These are phyloP conservation scores for Patella vulgata DNA, from an alignment of 1,140 invertebrate genomes.

Conservation along the genomic window DNA sequence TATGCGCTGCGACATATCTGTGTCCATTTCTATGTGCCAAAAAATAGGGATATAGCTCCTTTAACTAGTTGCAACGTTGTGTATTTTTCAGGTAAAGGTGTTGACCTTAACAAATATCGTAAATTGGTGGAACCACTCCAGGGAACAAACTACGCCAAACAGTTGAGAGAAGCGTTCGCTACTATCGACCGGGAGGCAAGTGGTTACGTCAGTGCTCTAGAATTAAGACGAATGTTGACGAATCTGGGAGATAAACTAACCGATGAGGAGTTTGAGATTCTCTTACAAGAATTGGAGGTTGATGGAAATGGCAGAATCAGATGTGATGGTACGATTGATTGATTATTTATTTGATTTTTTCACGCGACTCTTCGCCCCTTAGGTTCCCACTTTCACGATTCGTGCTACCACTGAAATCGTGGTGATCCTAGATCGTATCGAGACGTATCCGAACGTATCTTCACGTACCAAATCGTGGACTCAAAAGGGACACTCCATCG, in stretches of 20 bases:
- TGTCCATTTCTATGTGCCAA: no score
- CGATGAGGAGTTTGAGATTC: slow-evolving; percentile 80
- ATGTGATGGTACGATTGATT: slow-evolving; percentile 37
- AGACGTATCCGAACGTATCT: no score
- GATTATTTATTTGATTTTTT: neutral
- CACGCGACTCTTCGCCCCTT: neutral
- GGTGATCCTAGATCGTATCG: no score
- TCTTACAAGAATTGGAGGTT: slow-evolving; percentile 44
- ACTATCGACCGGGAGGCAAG: slow-evolving; percentile 98
- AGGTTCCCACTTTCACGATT: neutral
- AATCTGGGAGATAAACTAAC: slow-evolving; percentile 89
- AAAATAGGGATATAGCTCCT: no score
- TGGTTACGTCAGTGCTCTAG: slow-evolving; percentile 93
- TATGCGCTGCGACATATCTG: no score
- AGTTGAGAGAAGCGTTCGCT: slow-evolving; percentile 87
- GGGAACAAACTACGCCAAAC: slow-evolving; percentile 20
- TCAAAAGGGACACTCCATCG: no score
- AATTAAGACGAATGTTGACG: slow-evolving; percentile 94
- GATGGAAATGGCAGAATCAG: slow-evolving; percentile 46
- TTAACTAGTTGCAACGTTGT: no score
- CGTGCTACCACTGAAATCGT: no score
- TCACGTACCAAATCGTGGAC: no score
- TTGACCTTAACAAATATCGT: slow-evolving; percentile 25
- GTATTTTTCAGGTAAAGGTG: slow-evolving; percentile 17
- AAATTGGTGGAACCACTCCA: slow-evolving; percentile 24